Conservation (phyloP, 2,888 invertebrate species). For the Heliconius aoede region DNA sequence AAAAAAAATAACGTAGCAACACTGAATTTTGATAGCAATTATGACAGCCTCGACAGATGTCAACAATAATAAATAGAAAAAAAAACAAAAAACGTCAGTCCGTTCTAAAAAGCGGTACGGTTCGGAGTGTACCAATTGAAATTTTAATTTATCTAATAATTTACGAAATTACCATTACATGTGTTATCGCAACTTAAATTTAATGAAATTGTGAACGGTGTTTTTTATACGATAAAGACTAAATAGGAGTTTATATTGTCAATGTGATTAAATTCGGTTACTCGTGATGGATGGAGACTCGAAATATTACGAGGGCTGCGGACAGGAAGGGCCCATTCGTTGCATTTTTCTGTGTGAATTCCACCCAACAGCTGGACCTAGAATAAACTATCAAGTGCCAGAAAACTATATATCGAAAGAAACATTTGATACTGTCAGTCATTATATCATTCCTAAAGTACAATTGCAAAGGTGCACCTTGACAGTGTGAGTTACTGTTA, state of each 20-base stretch:
- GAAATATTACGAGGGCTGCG: conserved; percentile 83
- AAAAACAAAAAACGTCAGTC: conserved; percentile 29
- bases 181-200: conserved; percentile 22
- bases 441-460: conserved; percentile 92
- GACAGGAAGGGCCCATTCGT: conserved; percentile 88
- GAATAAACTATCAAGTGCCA: conserved; percentile 91
- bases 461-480: conserved; percentile 90
- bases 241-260: conserved; percentile 7
- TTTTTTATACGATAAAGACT: not conserved
- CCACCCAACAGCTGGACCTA: conserved; percentile 89
- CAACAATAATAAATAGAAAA: conserved; percentile 18
- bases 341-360: conserved; percentile 92
- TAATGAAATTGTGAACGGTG: conserved; percentile 6
- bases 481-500: conserved; percentile 86
- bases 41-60: conserved; percentile 13
- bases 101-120: conserved; percentile 16
- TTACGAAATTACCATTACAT: conserved; percentile 30
- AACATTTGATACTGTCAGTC: conserved; percentile 91
- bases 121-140: conserved; percentile 15
- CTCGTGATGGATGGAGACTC: conserved; percentile 72
- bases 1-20: not conserved
- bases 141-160: conserved; percentile 6
- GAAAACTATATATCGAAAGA: conserved; percentile 91
- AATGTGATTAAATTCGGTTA: conserved; percentile 21
- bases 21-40: not conserved